Evolutionary conservation across 1,140 invertebrate species (phyloP).

Genomic region (Archivesica marissinica): DNA sequence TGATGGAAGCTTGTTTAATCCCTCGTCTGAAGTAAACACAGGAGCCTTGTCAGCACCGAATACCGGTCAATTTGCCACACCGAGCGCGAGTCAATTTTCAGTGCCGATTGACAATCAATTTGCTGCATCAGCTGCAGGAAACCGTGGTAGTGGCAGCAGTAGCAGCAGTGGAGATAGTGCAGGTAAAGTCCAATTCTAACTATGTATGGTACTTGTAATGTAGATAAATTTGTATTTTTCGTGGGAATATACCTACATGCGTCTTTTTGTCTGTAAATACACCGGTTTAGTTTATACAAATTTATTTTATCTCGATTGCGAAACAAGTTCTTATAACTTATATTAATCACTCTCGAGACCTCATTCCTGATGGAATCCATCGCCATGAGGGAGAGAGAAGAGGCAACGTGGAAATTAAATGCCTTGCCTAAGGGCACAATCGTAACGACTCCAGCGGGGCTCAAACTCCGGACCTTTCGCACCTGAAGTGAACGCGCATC

Average conservation of each 20-base stretch:
- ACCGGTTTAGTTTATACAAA: not conserved
- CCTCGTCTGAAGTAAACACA: not conserved
- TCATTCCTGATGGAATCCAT: no score
- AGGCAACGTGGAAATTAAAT: no score
- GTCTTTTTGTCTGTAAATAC: not conserved
- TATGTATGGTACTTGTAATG: no score
- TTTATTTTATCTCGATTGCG: not conserved
- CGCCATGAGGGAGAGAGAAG: no score
- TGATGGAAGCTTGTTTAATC: not conserved
- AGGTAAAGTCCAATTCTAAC: not conserved
- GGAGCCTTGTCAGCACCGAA: not conserved
- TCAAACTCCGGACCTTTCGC: no score
- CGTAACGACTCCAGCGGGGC: no score
- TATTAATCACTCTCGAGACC: not conserved
- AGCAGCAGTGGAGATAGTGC: not conserved
- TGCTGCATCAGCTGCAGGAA: not conserved
- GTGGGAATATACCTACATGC: no score
- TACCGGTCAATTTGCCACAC: not conserved
- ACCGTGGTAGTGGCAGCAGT: not conserved
- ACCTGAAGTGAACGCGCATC: no score
- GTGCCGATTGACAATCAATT: not conserved
- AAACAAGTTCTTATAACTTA: not conserved
- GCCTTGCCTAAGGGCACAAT: no score
- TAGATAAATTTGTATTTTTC: no score
- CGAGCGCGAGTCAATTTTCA: not conserved